Percentiles rank a stretch among this genome's conserved stretches.
Evolutionary conservation across 2,797 vertebrate genomes (phyloP).

Genomic region (Gorsachius magnificus): DNA sequence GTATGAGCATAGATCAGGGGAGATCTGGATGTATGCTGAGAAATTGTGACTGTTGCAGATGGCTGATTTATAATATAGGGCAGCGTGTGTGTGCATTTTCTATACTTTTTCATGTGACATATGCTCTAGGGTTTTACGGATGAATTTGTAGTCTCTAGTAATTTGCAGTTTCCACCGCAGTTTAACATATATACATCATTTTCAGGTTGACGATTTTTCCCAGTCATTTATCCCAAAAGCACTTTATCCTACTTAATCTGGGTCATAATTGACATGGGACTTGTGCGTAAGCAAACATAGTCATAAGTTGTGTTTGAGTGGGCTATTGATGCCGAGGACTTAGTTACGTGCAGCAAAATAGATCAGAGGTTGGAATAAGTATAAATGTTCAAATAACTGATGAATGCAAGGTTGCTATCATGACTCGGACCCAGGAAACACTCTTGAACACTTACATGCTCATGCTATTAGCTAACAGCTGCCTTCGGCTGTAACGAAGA

Average conservation of each 20-base stretch:
- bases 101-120: neutral
- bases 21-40: neutral
- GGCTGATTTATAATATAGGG: neutral
- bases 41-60: neutral
- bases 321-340: neutral
- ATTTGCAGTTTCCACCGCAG: neutral
- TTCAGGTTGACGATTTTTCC: slow-evolving; percentile 58
- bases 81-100: neutral
- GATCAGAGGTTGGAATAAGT: neutral
- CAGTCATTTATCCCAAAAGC: slow-evolving; percentile 39
- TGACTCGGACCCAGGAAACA: neutral
- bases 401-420: neutral
- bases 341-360: neutral
- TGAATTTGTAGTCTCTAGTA: neutral
- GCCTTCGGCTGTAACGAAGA: neutral
- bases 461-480: neutral
- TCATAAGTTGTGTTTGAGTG: neutral
- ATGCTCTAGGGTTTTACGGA: slow-evolving; percentile 22
- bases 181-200: slow-evolving; percentile 6
- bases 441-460: neutral
- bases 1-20: accelerated
- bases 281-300: neutral
- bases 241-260: slow-evolving; percentile 40
- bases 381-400: neutral
- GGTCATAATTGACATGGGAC: slow-evolving; percentile 36